These are phyloP conservation scores for Tolypeutes matacus DNA, from an alignment of 2,797 vertebrate genomes.

Conservation along the genomic window DNA sequence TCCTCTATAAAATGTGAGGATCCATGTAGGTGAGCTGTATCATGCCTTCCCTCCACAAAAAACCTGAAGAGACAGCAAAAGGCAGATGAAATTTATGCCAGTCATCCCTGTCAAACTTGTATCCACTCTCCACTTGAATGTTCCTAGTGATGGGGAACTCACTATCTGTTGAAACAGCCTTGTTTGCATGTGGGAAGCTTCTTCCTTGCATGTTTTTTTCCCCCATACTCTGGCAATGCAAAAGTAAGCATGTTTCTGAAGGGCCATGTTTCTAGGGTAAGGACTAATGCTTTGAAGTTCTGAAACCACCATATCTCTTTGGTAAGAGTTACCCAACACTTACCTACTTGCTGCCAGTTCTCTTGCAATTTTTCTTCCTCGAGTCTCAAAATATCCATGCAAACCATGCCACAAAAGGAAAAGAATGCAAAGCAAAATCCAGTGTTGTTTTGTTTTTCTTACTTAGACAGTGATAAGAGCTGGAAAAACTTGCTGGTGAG, in stretches of 20 bases:
- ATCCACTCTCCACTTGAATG: not conserved
- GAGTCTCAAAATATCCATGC: slow-evolving; percentile 44
- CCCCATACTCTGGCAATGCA: not conserved
- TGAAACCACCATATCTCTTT: not conserved
- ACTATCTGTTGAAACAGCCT: not conserved
- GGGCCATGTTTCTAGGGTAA: not conserved
- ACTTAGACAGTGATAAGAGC: not conserved
- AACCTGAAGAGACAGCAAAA: not conserved
- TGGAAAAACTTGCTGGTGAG: not conserved
- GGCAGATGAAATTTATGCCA: not conserved
- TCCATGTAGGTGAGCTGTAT: not conserved
- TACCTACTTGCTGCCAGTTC: not conserved
- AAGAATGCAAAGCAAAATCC: slow-evolving; percentile 40
- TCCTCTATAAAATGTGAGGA: not conserved
- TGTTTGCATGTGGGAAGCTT: not conserved
- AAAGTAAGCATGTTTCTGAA: not conserved
- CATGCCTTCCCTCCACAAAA: not conserved
- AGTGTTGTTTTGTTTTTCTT: not conserved
- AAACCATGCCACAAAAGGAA: slow-evolving; percentile 50
- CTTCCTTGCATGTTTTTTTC: not conserved
- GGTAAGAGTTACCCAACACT: not conserved
- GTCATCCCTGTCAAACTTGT: not conserved
- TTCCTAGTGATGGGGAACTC: not conserved
- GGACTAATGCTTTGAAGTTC: not conserved
- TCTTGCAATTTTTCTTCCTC: slow-evolving; percentile 27